Evolutionary conservation across 92 coral and sea anemone genomes (phyloP).

Genomic region (Ricordea florida): DNA sequence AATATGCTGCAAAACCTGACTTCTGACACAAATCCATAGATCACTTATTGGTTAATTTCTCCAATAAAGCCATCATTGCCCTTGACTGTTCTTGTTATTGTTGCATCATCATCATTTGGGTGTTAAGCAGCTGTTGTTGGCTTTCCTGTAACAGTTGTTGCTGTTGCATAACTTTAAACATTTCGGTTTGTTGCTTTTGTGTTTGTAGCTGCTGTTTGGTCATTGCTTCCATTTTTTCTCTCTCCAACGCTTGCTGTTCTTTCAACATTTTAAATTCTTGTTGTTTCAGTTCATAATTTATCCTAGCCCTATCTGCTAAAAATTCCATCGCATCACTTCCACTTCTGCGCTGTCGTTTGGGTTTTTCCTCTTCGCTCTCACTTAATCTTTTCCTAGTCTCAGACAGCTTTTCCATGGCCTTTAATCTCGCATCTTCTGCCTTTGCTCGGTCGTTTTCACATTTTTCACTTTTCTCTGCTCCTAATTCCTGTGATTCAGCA

Average conservation of each 20-base stretch:
- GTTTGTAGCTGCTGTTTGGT: slow-evolving; percentile 5
- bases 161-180: slow-evolving; percentile 20
- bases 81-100: slow-evolving; percentile 27
- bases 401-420: slow-evolving; percentile 2
- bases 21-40: slow-evolving; percentile 22
- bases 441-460: slow-evolving; percentile 17
- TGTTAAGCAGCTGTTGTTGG: slow-evolving; percentile 27
- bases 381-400: slow-evolving; percentile 5
- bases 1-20: slow-evolving; percentile 17
- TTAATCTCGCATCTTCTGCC: slow-evolving; percentile 10
- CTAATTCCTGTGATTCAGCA: slow-evolving; percentile 1
- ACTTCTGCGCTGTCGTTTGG: neutral
- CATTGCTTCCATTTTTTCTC: neutral
- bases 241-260: neutral
- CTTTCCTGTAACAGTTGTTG: slow-evolving; percentile 20
- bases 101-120: slow-evolving; percentile 20
- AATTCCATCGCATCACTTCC: slow-evolving; percentile 11
- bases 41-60: slow-evolving; percentile 26
- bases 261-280: slow-evolving; percentile 13
- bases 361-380: slow-evolving; percentile 3
- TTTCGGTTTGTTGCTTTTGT: slow-evolving; percentile 14
- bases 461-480: slow-evolving; percentile 6
- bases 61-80: slow-evolving; percentile 32
- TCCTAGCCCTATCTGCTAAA: slow-evolving; percentile 7
- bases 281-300: neutral